A percentile compares a stretch with the other conserved stretches of the same genome.
Conservation (phyloP, 1,140 invertebrate genomes). For the Harlomillsia oculata region DNA sequence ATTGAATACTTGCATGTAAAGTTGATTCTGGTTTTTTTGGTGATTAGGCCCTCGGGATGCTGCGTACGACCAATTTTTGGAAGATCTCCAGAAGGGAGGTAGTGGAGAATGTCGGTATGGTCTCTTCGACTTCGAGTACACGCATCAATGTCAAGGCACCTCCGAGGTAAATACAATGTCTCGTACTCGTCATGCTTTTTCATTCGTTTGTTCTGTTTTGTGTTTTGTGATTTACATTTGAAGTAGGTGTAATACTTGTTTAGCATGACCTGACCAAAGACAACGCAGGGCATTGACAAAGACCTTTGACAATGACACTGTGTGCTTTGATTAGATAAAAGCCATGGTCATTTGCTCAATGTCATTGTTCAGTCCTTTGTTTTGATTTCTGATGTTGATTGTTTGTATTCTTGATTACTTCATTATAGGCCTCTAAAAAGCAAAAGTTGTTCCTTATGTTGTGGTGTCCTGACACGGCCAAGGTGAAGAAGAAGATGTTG, state of each 20-base stretch:
- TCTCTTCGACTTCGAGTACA: conserved; percentile 89
- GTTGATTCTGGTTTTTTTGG: too few species aligned
- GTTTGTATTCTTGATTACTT: too few species aligned
- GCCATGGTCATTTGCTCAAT: too few species aligned
- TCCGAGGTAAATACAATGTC: conserved; percentile 52
- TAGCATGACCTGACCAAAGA: too few species aligned
- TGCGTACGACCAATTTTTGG: conserved; percentile 79
- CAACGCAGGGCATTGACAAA: too few species aligned
- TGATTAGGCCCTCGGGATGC: conserved; percentile 59
- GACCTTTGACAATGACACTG: too few species aligned
- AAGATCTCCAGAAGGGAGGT: conserved; percentile 79
- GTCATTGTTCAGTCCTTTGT: not conserved
- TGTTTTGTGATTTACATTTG: too few species aligned
- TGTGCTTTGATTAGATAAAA: too few species aligned
- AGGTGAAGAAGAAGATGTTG: conserved; percentile 99
- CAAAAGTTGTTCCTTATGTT: conserved; percentile 92
- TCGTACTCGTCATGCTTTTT: conserved; percentile 14
- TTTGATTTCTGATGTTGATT: conserved; percentile 3
- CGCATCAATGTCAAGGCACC: conserved; percentile 87
- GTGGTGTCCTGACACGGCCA: conserved; percentile 93
- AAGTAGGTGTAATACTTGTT: too few species aligned
- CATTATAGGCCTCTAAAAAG: conserved; percentile 69
- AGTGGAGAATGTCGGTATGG: conserved; percentile 87
- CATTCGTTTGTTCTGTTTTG: not conserved
- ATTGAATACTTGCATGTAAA: too few species aligned